Base-by-base conservation (phyloP, 2,797 vertebrate genomes). In the Tokudaia muenninki region DNA sequence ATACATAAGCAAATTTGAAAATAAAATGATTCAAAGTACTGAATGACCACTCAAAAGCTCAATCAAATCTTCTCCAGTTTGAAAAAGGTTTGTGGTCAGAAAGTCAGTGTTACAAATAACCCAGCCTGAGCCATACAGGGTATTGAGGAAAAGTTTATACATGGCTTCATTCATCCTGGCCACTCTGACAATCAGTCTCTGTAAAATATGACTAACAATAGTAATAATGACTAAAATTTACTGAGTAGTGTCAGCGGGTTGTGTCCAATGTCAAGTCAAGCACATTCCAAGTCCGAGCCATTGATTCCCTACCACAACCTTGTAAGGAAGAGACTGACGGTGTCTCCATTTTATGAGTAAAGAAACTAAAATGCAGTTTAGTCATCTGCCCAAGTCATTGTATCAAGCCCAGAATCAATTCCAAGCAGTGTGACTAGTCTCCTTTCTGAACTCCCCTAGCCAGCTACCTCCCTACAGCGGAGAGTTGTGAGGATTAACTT, bases 341-440 rank as follows among this genome's bases (percentile, higher is more conserved):
- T 61, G 57, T 67, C 55, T 93, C 55, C 22, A 13, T 72, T 91
- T 93, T 75, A 41, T 72, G 41, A 89, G 31, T 44, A 52, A 96
- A 82, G 52, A 92, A 52, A 92, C 88, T 79, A 67, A 96, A 96
- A 57, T 41, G 90, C 29, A 86, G 87, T 87, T 78, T 72, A 72
- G 74, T 61, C 70, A 47, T 80, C 57, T 96, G 82, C 87, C 65
- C 87, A 57, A n/a, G 55, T 57, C 63, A 31, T 65, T 44, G 72
- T 88, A 57, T 57, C 75, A 95, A 70, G 16, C 26, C 94, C 83
- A 78, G 91, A 37, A 37, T 13, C 7, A 26, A 88, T 77, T 55
- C 74, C 59, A 59, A 75, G 47, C 34, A 1, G 2, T 70, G 47
- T 12, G 31, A 75, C 24, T 11, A 82, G 34, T 77, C 80, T 63